Evolutionary conservation across 2,113 vertebrate genomes (phyloP).

Genomic region (Aptenodytes patagonicus): DNA sequence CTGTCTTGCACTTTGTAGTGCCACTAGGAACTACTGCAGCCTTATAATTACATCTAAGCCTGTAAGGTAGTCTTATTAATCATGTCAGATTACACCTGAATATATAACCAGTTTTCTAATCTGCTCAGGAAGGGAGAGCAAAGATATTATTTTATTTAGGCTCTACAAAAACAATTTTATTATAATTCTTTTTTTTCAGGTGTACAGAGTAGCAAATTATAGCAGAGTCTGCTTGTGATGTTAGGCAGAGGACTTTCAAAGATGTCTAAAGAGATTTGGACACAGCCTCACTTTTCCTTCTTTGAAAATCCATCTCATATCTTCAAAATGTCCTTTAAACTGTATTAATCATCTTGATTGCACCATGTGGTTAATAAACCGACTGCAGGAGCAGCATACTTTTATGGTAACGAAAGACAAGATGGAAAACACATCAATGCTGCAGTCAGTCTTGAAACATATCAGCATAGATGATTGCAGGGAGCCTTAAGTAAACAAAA

Average conservation of each 20-base stretch:
- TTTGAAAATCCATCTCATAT: constrained; percentile 1
- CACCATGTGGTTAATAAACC: neutral
- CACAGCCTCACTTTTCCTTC: neutral
- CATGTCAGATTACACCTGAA: neutral
- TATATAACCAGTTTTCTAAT: neutral
- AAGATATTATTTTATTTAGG: constrained; percentile 36
- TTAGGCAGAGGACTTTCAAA: neutral
- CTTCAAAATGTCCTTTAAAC: constrained; percentile 13
- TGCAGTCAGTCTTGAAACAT: neutral
- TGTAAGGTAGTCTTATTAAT: neutral
- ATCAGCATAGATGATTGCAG: neutral
- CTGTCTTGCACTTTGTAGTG: neutral
- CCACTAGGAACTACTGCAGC: neutral
- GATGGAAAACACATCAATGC: constrained; percentile 1
- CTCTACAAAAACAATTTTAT: neutral
- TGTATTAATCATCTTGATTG: constrained; percentile 3
- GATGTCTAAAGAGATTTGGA: neutral
- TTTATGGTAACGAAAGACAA: neutral
- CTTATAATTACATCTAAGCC: neutral
- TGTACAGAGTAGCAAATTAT: constrained; percentile 7
- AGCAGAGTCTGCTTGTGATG: neutral
- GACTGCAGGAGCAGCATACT: neutral
- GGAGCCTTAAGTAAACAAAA: neutral
- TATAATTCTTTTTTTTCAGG: neutral
- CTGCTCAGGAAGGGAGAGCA: constrained; percentile 22